Conservation (phyloP, 2,113 vertebrate species). For the Pagrus major region DNA sequence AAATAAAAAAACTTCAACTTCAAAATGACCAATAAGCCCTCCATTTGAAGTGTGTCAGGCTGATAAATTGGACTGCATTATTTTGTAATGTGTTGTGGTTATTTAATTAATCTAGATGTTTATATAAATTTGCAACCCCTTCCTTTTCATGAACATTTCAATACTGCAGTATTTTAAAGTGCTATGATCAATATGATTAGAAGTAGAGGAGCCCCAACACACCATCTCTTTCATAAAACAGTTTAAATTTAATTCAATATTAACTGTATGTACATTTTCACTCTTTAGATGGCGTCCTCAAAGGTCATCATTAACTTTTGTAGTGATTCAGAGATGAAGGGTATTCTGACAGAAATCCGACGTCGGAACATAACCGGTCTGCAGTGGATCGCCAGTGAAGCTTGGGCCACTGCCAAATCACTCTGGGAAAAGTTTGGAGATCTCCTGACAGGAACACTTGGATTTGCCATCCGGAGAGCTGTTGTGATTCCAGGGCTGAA, state of each 20-base stretch:
- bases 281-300: slow-evolving; percentile 63
- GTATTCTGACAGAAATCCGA: slow-evolving; percentile 73
- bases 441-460: slow-evolving; percentile 77
- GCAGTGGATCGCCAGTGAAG: slow-evolving; percentile 83
- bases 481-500: slow-evolving; percentile 74
- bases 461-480: slow-evolving; percentile 80
- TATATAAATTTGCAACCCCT: no score
- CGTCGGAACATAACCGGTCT: slow-evolving; percentile 73
- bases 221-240: not conserved
- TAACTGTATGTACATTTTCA: not conserved
- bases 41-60: not conserved
- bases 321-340: slow-evolving; percentile 75
- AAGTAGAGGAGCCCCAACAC: not conserved
- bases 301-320: slow-evolving; percentile 80
- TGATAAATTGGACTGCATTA: not conserved
- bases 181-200: not conserved
- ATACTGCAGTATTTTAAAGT: not conserved
- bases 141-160: not conserved
- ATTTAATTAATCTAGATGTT: not conserved
- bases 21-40: no score
- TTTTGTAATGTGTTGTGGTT: not conserved
- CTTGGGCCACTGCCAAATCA: slow-evolving; percentile 78
- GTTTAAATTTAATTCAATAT: not conserved
- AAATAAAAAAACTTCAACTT: no score
- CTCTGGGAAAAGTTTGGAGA: slow-evolving; percentile 76